Evolutionary conservation across 1,140 invertebrate species (phyloP).

Genomic region (Charaxes varanes): DNA sequence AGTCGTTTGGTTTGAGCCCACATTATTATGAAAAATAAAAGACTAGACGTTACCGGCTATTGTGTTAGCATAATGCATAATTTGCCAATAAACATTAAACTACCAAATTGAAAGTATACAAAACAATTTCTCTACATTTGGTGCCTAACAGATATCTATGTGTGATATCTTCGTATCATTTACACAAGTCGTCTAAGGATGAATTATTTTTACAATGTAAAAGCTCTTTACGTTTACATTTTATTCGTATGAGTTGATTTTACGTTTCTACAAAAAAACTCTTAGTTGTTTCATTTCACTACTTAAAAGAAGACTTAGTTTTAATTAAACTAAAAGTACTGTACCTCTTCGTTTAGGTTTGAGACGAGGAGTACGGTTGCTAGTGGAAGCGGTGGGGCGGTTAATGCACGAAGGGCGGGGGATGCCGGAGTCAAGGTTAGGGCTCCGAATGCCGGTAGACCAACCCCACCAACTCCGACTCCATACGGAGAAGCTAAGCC

Average conservation of each 20-base stretch:
- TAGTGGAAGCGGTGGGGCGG: slow-evolving; percentile 76
- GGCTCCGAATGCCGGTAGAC: slow-evolving; percentile 82
- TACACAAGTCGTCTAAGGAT: slow-evolving; percentile 12
- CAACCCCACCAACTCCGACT: slow-evolving; percentile 79
- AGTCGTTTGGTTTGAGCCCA: slow-evolving; percentile 41
- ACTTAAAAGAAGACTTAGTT: background rate
- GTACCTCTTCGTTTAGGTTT: slow-evolving; percentile 94
- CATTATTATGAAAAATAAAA: slow-evolving; percentile 29
- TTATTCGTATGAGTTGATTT: slow-evolving; percentile 11
- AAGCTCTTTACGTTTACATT: slow-evolving; percentile 13
- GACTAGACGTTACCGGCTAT: slow-evolving; percentile 58
- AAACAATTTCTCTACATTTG: slow-evolving; percentile 21
- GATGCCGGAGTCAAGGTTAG: slow-evolving; percentile 82
- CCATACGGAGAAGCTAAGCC: slow-evolving; percentile 90
- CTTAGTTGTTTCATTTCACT: background rate
- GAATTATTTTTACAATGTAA: slow-evolving; percentile 12
- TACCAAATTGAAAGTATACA: slow-evolving; percentile 26
- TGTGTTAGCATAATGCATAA: slow-evolving; percentile 62
- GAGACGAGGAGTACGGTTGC: slow-evolving; percentile 91
- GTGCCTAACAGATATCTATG: slow-evolving; percentile 17
- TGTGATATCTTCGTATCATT: slow-evolving; percentile 5
- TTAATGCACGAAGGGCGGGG: slow-evolving; percentile 78
- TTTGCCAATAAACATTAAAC: slow-evolving; percentile 45
- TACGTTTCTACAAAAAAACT: slow-evolving; percentile 6
- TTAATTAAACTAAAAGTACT: no score